These are phyloP conservation scores for Hiodon alosoides DNA, from an alignment of 2,113 vertebrate genomes.

Conservation along the genomic window DNA sequence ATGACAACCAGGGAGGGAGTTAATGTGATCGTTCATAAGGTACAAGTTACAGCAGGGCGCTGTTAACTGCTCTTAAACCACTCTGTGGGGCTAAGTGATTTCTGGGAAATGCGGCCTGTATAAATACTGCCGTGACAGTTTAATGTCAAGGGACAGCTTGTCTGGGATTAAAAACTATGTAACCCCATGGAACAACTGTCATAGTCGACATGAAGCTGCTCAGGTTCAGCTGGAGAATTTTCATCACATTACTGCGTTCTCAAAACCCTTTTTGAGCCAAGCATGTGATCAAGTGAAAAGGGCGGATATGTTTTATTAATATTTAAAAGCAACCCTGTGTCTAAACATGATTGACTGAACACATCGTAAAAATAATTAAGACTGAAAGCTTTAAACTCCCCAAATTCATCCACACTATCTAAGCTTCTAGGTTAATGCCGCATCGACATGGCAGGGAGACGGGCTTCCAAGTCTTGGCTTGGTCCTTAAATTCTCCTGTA, in stretches of 20 bases:
- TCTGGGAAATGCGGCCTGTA: slow-evolving; percentile 66
- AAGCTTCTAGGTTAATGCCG: too few species aligned
- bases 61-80: slow-evolving; percentile 88
- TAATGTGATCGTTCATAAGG: slow-evolving; percentile 77
- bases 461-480: too few species aligned
- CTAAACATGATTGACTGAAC: too few species aligned
- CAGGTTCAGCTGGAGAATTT: slow-evolving; percentile 20
- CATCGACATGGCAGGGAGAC: too few species aligned
- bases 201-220: slow-evolving; percentile 70
- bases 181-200: slow-evolving; percentile 71
- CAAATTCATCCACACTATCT: too few species aligned
- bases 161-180: slow-evolving; percentile 86
- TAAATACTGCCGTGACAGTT: slow-evolving; percentile 97
- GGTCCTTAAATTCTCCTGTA: too few species aligned
- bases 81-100: slow-evolving; percentile 75
- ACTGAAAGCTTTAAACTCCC: too few species aligned
- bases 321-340: too few species aligned
- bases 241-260: slow-evolving; percentile 30
- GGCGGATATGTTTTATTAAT: too few species aligned
- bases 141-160: slow-evolving; percentile 88
- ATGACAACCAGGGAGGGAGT: slow-evolving; percentile 74
- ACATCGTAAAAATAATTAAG: too few species aligned
- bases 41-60: slow-evolving; percentile 61
- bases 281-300: too few species aligned
- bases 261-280: slow-evolving; percentile 39